Conservation (phyloP, 2,113 vertebrate genomes). For the Heterochromis multidens region DNA sequence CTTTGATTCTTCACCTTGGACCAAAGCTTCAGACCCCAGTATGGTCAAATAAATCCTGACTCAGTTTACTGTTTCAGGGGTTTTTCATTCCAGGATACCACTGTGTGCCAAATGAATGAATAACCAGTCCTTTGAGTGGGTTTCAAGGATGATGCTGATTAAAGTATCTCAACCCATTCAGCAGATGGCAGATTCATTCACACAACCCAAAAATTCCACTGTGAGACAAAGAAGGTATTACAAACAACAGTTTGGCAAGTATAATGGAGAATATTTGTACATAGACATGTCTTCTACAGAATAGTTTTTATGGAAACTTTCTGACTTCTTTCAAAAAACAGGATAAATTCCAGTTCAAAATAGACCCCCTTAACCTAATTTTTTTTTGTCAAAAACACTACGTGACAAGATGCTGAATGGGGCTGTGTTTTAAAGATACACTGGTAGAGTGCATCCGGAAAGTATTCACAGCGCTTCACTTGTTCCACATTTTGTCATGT, state of each 20-base stretch:
- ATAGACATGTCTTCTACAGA: neutral
- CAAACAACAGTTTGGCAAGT: neutral
- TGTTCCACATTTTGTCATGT: too few relatives aligned
- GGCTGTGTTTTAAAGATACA: neutral
- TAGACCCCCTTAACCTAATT: neutral
- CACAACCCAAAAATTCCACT: neutral
- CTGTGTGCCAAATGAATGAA: neutral
- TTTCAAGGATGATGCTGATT: constrained; percentile 10
- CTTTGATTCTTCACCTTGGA: constrained; percentile 11
- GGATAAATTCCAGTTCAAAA: neutral
- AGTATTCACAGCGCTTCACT: too few relatives aligned
- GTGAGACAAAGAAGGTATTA: neutral
- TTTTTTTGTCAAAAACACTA: neutral
- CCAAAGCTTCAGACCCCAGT: neutral
- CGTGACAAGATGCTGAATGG: neutral
- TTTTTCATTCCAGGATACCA: neutral
- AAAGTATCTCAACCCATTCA: neutral
- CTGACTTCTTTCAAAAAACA: neutral
- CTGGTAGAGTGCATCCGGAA: too few relatives aligned
- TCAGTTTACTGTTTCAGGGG: constrained; percentile 3
- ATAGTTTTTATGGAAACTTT: neutral
- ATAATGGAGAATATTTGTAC: neutral
- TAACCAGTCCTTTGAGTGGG: constrained; percentile 14
- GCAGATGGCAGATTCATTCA: constrained; percentile 17
- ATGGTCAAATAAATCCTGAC: neutral